Base-by-base conservation (phyloP, 2,797 vertebrate genomes). In the Sparus aurata region DNA sequence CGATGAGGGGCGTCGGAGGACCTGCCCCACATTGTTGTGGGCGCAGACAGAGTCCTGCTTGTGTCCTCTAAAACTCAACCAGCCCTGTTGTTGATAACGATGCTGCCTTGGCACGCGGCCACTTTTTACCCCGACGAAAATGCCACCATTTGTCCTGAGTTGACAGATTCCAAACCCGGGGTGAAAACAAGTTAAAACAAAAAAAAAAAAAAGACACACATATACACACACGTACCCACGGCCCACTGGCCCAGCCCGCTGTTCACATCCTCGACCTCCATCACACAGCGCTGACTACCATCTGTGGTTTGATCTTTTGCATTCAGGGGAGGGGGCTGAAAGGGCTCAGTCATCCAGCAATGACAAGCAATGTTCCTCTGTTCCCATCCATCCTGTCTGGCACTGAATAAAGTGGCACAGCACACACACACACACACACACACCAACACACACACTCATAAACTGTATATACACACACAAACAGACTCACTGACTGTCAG, bases 321-420 rank as follows among this genome's bases (percentile, higher is more conserved):
- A 86, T 85, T 86, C 60, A 34, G 22, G 3, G 18, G 27, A 61
- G 50, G 61, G 58, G 27, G 16, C 55, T 91, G 83, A 93, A 92
- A 89, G 85, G 75, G 67, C 78, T 91, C 90, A 88, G 86, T 92
- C 92, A 92, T 89, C 84, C 90, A 85, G 90, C 88, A 93, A 91
- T 90, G 90, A 88, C 90, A 86, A 66, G 87, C 87, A 81, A 57
- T 80, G 64, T 43, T 86, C 73, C 79, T 80, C 69, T 67, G 66
- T 73, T 82, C 71, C 69, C 77, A 85, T 86, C 74, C 72, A 89
- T 83, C 78, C 88, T 69, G 65, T 15, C 57, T 81, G 79, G 77
- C 71, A 78, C 9, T 71, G 73, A 81, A 75, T 73, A 66, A 82
- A 84, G 60, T 59, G 49, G 20, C 52, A 46, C 43, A 20, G 9